These are phyloP conservation scores for Erinaceus europaeus DNA, from an alignment of 2,113 vertebrate species.

Conservation along the genomic window DNA sequence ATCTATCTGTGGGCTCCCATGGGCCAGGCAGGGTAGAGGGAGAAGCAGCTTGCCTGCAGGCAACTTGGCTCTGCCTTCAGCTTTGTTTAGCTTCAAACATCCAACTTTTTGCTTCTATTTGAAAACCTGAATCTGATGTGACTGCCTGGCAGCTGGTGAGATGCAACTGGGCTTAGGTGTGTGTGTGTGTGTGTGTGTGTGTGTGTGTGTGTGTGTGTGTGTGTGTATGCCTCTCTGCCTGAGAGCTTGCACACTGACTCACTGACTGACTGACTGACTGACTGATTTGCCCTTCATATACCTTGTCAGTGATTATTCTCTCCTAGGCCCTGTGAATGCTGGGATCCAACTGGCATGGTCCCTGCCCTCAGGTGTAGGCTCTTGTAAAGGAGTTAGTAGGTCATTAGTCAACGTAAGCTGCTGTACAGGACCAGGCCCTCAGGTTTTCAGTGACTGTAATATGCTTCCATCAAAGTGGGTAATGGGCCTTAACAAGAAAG, in stretches of 20 bases:
- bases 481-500: neutral
- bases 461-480: neutral
- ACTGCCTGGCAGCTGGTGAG: constrained; percentile 15
- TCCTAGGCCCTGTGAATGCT: neutral
- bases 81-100: constrained; percentile 52
- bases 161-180: neutral
- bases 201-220: neutral
- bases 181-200: neutral
- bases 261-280: neutral
- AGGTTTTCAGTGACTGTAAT: neutral
- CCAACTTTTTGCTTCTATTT: constrained; percentile 17
- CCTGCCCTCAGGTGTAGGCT: neutral
- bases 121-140: constrained; percentile 34
- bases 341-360: neutral
- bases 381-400: neutral
- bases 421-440: neutral
- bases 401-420: neutral
- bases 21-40: neutral
- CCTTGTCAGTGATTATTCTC: neutral
- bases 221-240: neutral
- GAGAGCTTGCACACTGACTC: neutral
- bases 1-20: neutral
- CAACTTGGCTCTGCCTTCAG: constrained; percentile 23
- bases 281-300: neutral
- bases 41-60: constrained; percentile 8